Base-by-base conservation (phyloP, 2,113 vertebrate species). In the Uria lomvia region DNA sequence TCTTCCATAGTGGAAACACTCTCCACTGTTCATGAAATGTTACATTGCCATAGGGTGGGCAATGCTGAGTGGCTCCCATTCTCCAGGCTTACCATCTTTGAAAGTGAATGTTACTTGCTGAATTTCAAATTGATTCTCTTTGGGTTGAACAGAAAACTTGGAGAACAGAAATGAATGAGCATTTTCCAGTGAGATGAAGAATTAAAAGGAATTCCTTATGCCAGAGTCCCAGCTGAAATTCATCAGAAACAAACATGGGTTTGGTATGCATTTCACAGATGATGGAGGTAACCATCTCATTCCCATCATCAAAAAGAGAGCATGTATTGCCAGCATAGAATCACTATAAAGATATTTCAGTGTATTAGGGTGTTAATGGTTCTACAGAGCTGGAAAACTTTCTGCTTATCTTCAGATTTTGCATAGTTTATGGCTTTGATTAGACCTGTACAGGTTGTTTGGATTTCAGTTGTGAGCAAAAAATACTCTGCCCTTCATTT, bases 111-210 rank as follows among this genome's bases (percentile, higher is more conserved):
- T 70, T 92, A 60, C 38, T 84, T 88, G 52, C 72, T 93, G 79
- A 90, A 88, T 97, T 96, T 88, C 91, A 85, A 91, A 59, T 76
- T 70, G 62, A 71, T 92, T 96, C 63, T 90, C 60, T 90, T 93
- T 88, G 88, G 38, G 42, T 83, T 90, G 79, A 94, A 74, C 85
- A 95, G 93, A 93, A 92, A 65, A 87, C 76, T 78, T 66, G 45
- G 73, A 86, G 55, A 78, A 90, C 77, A 92, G 15, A 93, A 91
- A 96, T 58, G 36, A 94, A 82, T 53, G 73, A 75, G 49, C 53
- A 66, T 92, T 96, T 85, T 90, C 38, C 85, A 88, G 38, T 1
- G 7, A 82, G 70, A 56, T 3, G 18, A 89, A 80, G 88, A 92
- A 72, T 68, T 91, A 73, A 90, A 88, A 88, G 38, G 42, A 74